Percentiles rank a stretch among this genome's conserved stretches.
phyloP scores from a whole-genome alignment of 2,888 invertebrate genomes.

The Galeopsomyia nigrocyanea region DNA sequence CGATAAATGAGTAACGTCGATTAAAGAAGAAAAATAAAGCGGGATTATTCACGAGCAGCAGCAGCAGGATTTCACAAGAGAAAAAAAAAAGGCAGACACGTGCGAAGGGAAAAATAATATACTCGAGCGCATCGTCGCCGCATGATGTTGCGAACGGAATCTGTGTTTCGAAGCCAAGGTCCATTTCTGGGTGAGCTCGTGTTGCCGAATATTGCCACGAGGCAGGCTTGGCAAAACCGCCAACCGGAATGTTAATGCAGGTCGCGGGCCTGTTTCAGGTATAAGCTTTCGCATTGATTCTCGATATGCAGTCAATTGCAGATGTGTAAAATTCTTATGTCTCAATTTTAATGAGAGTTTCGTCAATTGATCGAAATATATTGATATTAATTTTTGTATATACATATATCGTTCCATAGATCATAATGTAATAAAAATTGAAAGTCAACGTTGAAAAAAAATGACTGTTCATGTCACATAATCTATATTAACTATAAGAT shows the following conservation, averaged over 20 bases:
- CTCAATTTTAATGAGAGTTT: too few species aligned
- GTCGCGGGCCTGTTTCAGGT: slow-evolving; percentile 50
- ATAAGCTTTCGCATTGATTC: too few species aligned
- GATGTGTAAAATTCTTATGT: too few species aligned
- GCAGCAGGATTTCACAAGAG: slow-evolving; percentile 32
- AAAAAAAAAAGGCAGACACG: slow-evolving; percentile 18
- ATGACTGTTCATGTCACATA: too few species aligned
- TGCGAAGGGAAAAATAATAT: slow-evolving; percentile 30
- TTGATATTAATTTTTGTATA: too few species aligned
- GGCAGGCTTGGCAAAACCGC: slow-evolving; percentile 40
- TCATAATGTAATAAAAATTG: too few species aligned
- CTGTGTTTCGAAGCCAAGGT: slow-evolving; percentile 66
- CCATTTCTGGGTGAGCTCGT: slow-evolving; percentile 50
- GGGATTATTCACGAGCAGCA: slow-evolving; percentile 21
- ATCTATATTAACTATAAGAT: too few species aligned
- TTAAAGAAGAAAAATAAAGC: slow-evolving; percentile 22
- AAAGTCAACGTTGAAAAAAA: too few species aligned
- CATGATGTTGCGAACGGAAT: slow-evolving; percentile 46
- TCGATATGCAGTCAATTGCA: too few species aligned
- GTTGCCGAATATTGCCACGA: slow-evolving; percentile 59
- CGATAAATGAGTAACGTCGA: slow-evolving; percentile 8
- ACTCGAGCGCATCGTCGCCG: slow-evolving; percentile 22
- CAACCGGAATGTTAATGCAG: slow-evolving; percentile 59
- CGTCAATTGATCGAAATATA: too few species aligned
- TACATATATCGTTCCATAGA: too few species aligned